Evolutionary conservation across 2,797 vertebrate species (phyloP).

Genomic region (Sparus aurata): DNA sequence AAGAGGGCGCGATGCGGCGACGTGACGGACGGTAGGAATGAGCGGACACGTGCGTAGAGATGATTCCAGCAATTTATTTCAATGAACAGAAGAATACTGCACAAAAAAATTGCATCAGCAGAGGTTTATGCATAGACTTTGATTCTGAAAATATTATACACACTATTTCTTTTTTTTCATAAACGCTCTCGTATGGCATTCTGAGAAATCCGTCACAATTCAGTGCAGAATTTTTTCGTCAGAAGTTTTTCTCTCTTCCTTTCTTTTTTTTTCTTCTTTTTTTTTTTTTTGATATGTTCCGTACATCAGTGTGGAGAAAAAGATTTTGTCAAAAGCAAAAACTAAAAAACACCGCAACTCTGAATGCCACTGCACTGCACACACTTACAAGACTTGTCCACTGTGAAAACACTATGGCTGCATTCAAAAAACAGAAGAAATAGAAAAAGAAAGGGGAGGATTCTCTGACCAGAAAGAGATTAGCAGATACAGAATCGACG

Average conservation of each 20-base stretch:
- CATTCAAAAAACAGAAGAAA: constrained; percentile 57
- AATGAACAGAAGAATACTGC: constrained; percentile 75
- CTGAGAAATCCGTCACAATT: constrained; percentile 52
- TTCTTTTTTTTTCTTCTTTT: neutral
- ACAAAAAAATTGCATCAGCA: constrained; percentile 81
- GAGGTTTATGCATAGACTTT: constrained; percentile 84
- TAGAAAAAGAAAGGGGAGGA: neutral
- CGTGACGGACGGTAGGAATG: constrained; percentile 26
- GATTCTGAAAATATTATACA: constrained; percentile 81
- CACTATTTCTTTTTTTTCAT: constrained; percentile 56
- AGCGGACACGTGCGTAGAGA: constrained; percentile 38
- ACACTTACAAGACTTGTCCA: constrained; percentile 80
- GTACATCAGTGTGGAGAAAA: constrained; percentile 50
- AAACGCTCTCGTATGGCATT: constrained; percentile 56
- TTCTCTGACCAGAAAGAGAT: constrained; percentile 15
- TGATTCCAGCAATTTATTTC: constrained; percentile 81
- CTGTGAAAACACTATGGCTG: constrained; percentile 75
- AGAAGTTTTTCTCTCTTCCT: constrained; percentile 33
- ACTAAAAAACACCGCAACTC: constrained; percentile 50
- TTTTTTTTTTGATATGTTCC: constrained; percentile 58
- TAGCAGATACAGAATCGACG: constrained; percentile 53
- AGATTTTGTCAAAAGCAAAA: constrained; percentile 55
- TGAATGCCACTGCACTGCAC: constrained; percentile 72
- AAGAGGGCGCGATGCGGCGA: neutral
- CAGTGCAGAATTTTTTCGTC: constrained; percentile 38